Evolutionary conservation across 2,888 invertebrate species (phyloP).

Genomic region (Liopterus haemorrhoidalis): DNA sequence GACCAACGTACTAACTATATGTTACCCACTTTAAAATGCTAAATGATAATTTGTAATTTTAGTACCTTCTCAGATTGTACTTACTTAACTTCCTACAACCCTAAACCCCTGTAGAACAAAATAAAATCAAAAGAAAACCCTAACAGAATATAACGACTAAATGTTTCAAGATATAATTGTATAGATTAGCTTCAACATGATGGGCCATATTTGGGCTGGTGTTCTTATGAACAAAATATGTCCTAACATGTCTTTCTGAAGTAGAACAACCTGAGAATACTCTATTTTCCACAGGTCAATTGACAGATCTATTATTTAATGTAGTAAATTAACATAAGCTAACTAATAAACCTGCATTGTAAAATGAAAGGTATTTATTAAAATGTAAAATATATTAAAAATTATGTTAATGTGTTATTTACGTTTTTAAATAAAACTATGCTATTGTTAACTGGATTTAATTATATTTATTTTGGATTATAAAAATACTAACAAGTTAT

Average conservation of each 20-base stretch:
- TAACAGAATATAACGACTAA: no score
- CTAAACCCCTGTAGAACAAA: no score
- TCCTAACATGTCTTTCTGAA: conserved; percentile 10
- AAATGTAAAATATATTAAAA: conserved; percentile 19
- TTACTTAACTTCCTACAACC: no score
- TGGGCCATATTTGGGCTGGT: conserved; percentile 15
- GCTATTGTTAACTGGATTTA: conserved; percentile 23
- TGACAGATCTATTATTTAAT: conserved; percentile 4
- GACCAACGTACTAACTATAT: conserved; percentile 23
- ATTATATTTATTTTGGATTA: no score
- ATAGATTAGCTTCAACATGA: no score
- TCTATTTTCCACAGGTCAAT: background rate
- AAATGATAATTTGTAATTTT: no score
- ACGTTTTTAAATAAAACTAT: conserved; percentile 19
- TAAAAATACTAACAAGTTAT: no score
- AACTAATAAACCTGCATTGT: background rate
- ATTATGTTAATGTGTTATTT: conserved; percentile 17
- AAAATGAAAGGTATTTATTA: conserved; percentile 7
- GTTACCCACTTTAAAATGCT: no score
- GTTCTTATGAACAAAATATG: conserved; percentile 15
- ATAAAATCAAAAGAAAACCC: no score
- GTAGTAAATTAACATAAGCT: no score
- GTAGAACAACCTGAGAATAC: conserved; percentile 14
- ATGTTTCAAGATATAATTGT: no score
- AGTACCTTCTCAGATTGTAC: no score